Evolutionary conservation across 2,113 vertebrate genomes (phyloP).

Genomic region (Triplophysa rosa): DNA sequence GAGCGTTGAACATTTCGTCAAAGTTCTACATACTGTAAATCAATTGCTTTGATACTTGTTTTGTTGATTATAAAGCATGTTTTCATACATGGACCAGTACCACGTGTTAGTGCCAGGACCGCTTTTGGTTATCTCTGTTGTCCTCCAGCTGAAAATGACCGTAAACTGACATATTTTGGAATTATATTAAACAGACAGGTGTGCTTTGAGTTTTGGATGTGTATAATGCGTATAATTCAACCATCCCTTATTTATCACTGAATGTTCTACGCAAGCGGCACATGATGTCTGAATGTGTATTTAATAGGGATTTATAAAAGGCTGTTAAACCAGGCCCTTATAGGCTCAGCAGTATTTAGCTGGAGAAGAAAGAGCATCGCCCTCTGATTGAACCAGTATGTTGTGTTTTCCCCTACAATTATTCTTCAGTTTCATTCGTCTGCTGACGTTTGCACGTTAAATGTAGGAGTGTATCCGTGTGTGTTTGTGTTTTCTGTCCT

Average conservation of each 20-base stretch:
- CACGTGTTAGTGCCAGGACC: neutral
- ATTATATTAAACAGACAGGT: neutral
- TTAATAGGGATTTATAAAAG: neutral
- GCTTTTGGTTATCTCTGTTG: neutral
- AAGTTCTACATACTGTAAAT: neutral
- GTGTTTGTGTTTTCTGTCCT: conserved; percentile 20
- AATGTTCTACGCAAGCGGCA: neutral
- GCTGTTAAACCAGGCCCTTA: neutral
- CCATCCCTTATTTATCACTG: neutral
- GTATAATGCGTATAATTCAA: neutral
- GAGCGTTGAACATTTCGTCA: no score
- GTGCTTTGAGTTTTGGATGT: neutral
- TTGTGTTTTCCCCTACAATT: neutral
- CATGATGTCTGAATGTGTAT: neutral
- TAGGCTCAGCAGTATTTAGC: neutral
- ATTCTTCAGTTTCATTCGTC: neutral
- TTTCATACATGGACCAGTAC: neutral
- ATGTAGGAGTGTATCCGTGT: conserved; percentile 22
- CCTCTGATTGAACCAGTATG: neutral
- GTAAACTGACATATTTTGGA: neutral
- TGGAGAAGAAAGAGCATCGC: neutral
- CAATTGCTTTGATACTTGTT: no score
- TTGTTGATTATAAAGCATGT: neutral
- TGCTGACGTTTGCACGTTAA: conserved; percentile 5
- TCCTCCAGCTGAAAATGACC: neutral